These are phyloP conservation scores for Tetragnatha montana DNA, from an alignment of 2,888 invertebrate genomes.

Conservation along the genomic window DNA sequence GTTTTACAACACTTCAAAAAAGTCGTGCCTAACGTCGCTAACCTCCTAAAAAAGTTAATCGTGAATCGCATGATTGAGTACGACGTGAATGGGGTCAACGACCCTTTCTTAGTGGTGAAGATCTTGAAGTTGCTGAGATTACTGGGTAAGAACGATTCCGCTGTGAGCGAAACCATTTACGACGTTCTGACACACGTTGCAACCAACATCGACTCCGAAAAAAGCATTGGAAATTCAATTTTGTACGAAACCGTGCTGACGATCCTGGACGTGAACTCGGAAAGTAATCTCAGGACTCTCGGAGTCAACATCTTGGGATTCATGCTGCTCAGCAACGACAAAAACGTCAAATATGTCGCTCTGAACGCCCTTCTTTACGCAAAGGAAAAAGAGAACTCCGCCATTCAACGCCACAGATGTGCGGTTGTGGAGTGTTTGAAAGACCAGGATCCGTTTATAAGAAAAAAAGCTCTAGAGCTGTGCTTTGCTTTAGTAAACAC, in stretches of 20 bases:
- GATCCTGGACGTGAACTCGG: conserved; percentile 99
- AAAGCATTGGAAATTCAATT: conserved; percentile 99
- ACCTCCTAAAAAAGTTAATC: conserved; percentile 97
- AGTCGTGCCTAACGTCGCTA: conserved; percentile 98
- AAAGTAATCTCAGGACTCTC: conserved; percentile 93
- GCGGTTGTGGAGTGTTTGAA: conserved; percentile 97
- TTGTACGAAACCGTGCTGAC: conserved; percentile 99
- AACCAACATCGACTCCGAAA: conserved; percentile 99
- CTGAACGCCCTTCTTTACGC: conserved; percentile 96
- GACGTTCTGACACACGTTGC: conserved; percentile 99
- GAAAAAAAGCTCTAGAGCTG: conserved; percentile 96
- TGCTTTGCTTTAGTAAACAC: conserved; percentile 97
- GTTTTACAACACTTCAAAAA: conserved; percentile 98
- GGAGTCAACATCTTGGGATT: conserved; percentile 98
- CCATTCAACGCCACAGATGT: conserved; percentile 97
- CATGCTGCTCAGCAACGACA: conserved; percentile 98
- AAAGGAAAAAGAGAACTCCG: conserved; percentile 96
- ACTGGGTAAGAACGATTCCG: conserved; percentile 95
- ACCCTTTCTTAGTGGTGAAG: conserved; percentile 99
- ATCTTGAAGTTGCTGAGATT: conserved; percentile 94
- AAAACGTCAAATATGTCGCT: conserved; percentile 99
- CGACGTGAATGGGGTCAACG: conserved; percentile 98
- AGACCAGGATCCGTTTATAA: conserved; percentile 96
- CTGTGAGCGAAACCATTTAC: conserved; percentile 99
- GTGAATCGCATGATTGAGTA: conserved; percentile 99